phyloP scores from a whole-genome alignment of 2,113 vertebrate species.

The Thalassarche chlororhynchos region DNA sequence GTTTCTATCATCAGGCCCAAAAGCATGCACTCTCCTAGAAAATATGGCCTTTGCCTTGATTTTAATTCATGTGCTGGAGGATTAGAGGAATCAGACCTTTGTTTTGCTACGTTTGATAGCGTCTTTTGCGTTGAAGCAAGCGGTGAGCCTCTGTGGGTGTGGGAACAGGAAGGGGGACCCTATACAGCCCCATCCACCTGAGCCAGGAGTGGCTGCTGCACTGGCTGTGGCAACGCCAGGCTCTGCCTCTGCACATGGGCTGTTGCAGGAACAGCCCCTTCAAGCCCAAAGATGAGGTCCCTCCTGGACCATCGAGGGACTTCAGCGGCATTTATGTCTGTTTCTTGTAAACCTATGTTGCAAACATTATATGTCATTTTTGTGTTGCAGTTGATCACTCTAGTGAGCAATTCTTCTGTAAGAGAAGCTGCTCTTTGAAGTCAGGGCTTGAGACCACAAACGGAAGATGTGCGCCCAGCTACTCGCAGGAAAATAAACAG shows the following conservation, averaged over 20 bases:
- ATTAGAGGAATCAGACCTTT: not conserved
- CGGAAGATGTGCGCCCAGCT: not conserved
- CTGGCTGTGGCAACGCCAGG: not conserved
- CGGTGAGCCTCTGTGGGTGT: not conserved
- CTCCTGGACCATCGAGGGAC: not conserved
- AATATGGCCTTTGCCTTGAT: not conserved
- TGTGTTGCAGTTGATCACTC: slow-evolving; percentile 50
- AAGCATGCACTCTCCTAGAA: not conserved
- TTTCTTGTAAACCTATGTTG: slow-evolving; percentile 37
- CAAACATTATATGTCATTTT: slow-evolving; percentile 50
- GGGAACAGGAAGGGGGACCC: not conserved
- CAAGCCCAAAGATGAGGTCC: not conserved
- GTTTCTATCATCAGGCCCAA: not conserved
- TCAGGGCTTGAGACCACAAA: slow-evolving; percentile 2
- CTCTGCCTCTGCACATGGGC: not conserved
- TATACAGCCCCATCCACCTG: not conserved
- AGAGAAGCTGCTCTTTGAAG: slow-evolving; percentile 59
- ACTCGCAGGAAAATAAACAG: slow-evolving; percentile 41
- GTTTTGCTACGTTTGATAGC: not conserved
- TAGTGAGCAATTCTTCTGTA: slow-evolving; percentile 43
- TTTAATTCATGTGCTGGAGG: not conserved
- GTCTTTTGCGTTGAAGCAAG: not conserved
- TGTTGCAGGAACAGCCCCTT: not conserved
- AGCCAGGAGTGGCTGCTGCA: not conserved
- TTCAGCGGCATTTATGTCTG: not conserved